Evolutionary conservation across 1,140 invertebrate species (phyloP).

Genomic region (Zaprionus taronus): DNA sequence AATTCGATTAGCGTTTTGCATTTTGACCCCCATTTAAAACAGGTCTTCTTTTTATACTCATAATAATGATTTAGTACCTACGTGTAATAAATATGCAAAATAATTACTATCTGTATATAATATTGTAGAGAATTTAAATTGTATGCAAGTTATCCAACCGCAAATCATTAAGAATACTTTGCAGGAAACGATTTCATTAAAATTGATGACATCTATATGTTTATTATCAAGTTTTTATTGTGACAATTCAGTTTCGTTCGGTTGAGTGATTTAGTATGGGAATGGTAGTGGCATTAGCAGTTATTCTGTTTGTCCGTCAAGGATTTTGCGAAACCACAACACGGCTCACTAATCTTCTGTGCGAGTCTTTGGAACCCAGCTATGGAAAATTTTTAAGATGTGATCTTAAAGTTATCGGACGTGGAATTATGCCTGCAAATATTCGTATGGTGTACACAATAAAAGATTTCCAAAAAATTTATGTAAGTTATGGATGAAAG

Average conservation of each 20-base stretch:
- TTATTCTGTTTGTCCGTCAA: not conserved
- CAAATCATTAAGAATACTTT: not conserved
- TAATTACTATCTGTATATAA: too few species aligned
- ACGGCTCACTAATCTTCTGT: conserved; percentile 26
- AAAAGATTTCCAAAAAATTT: not conserved
- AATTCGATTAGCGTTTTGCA: not conserved
- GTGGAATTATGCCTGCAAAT: conserved; percentile 4
- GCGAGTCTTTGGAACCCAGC: conserved; percentile 10
- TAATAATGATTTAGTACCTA: not conserved
- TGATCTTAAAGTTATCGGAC: conserved; percentile 31
- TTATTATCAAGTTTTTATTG: too few species aligned
- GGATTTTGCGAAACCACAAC: not conserved
- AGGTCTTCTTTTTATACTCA: not conserved
- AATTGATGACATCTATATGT: not conserved
- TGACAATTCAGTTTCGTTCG: not conserved
- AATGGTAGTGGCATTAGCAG: not conserved
- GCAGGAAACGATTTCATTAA: not conserved
- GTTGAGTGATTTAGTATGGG: not conserved
- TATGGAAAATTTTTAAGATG: conserved; percentile 18
- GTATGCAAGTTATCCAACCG: not conserved
- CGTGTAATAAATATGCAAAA: not conserved
- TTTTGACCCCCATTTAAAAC: not conserved
- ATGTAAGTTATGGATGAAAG: not conserved
- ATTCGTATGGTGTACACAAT: not conserved
- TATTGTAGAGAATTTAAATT: not conserved